Conservation (phyloP, 1,140 invertebrate genomes). For the Alviniconcha marisindica region DNA sequence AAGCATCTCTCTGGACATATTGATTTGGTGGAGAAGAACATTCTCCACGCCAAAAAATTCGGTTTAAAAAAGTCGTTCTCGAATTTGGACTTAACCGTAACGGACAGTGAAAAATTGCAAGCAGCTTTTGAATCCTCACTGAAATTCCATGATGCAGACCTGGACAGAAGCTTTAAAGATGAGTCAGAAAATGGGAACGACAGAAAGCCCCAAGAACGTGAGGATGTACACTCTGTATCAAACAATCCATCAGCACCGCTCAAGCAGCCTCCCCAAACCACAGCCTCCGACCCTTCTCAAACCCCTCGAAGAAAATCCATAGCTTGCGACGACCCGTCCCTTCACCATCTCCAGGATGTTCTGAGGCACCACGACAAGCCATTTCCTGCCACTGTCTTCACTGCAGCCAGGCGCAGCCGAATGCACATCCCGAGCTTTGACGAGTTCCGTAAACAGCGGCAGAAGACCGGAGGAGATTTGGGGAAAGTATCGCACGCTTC, state of each 20-base stretch:
- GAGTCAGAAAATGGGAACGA: neutral
- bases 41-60: constrained; percentile 9
- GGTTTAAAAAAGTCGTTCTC: constrained; percentile 41
- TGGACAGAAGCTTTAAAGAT: neutral
- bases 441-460: constrained; percentile 29
- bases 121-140: neutral
- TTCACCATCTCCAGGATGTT: neutral
- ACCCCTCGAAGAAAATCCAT: neutral
- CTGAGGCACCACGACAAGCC: neutral
- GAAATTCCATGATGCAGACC: too few relatives aligned
- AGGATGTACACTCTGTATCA: neutral
- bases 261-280: neutral
- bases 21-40: constrained; percentile 34
- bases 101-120: neutral
- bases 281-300: neutral
- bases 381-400: neutral
- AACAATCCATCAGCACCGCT: too few relatives aligned
- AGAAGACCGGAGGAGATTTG: neutral
- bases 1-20: constrained; percentile 40
- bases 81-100: constrained; percentile 31
- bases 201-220: neutral
- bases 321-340: constrained; percentile 13
- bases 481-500: too few relatives aligned
- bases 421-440: constrained; percentile 43
- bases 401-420: neutral